Percentiles rank a stretch among this genome's conserved stretches.
phyloP scores from a whole-genome alignment of 2,888 invertebrate species.

The Tachina fera region DNA sequence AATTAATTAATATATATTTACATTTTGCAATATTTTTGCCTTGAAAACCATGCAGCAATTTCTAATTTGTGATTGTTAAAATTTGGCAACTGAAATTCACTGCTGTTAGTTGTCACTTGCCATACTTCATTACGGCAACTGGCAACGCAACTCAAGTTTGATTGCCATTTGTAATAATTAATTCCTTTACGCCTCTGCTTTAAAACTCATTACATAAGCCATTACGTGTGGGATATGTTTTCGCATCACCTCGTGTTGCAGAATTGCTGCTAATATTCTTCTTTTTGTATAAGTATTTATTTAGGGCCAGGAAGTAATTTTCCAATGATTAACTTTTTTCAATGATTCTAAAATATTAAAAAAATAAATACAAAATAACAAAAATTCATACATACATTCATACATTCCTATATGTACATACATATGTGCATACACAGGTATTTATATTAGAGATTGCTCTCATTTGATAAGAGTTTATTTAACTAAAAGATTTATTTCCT shows the following conservation, averaged over 20 bases:
- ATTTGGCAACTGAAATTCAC: no score
- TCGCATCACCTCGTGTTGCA: constrained; percentile 38
- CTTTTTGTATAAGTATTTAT: constrained; percentile 24
- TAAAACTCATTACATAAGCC: constrained; percentile 16
- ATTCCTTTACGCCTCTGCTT: constrained; percentile 12
- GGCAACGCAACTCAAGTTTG: not conserved
- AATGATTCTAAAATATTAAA: constrained; percentile 70
- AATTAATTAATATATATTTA: no score
- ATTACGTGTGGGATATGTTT: constrained; percentile 51
- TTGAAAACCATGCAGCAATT: no score
- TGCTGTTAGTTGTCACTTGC: no score
- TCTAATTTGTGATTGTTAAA: no score
- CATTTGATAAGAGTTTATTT: constrained; percentile 64
- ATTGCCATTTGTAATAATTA: not conserved
- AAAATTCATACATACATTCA: not conserved
- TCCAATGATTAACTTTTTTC: constrained; percentile 81
- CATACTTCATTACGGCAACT: no score
- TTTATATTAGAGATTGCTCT: constrained; percentile 58
- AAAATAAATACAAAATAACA: constrained; percentile 11
- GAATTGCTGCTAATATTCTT: constrained; percentile 11
- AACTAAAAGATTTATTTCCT: constrained; percentile 64
- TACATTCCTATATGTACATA: no score
- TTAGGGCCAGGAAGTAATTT: constrained; percentile 79
- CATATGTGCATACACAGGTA: not conserved
- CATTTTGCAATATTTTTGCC: no score